Evolutionary conservation across 2,888 invertebrate genomes (phyloP), one percentile per base, ranked within the genome.

Genomic region (Erynnis tages): DNA sequence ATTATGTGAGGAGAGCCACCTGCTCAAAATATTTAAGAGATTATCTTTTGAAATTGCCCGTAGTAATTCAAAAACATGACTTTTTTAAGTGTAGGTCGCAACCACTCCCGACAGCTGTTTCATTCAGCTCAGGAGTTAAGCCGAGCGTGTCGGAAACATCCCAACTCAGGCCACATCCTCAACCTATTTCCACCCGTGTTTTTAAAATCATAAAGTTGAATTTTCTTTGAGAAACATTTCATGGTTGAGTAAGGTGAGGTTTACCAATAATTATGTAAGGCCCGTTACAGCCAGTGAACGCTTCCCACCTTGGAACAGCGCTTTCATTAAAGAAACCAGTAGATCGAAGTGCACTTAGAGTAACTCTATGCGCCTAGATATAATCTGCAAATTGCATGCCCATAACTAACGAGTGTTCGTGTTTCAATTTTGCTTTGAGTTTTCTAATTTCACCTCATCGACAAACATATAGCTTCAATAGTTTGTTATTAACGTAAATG

Each of bases 231-330:
- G 44, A 0, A 2, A 32, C 7, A 5, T 0, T n/a, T 27, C 11
- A 32, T 8, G 30, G 43, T 48, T 57, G 46, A 45, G 53, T 49
- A 45, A 52, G 46, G 49, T 40, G 53, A 55, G 63, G 65, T 67
- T 75, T 73, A 73, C 68, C 69, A 77, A 77, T 77, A 76, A 79
- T 79, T 79, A 78, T 72, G 72, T 77, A 76, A 79, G 74, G 67
- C 71, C 73, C 73, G 73, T 74, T 78, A 74, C 69, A 69, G 43
- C 5, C 50, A 44, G 62, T 60, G 65, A 61, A 59, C 58, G 62
- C 64, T 66, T 65, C 65, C 69, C 71, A 71, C 72, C 72, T 70
- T 65, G 59, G 45, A 58, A 57, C 37, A 54, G 58, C 61, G 68
- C 59, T 73, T 76, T 76, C 71, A 75, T 79, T 76, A 74, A 72